Percentiles rank a stretch among this genome's conserved stretches.
phyloP scores from a whole-genome alignment of 2,113 vertebrate genomes.

The Zootoca vivipara region DNA sequence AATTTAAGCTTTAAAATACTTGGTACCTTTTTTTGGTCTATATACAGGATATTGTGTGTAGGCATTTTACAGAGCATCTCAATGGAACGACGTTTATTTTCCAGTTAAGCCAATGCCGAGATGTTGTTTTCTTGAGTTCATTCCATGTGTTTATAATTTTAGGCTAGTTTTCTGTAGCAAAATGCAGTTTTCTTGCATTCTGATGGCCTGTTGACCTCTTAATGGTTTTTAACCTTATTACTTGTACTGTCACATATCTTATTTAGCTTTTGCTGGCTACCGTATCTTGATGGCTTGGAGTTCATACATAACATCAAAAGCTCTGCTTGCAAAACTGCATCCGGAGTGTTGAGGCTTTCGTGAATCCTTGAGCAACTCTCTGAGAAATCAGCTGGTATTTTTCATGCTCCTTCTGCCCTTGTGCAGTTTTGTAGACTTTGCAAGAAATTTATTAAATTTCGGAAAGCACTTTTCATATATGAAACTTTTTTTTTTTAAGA shows the following conservation, averaged over 20 bases:
- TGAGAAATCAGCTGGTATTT: not conserved
- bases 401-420: not conserved
- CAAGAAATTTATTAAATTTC: not conserved
- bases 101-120: conserved; percentile 41
- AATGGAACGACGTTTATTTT: conserved; percentile 50
- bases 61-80: conserved; percentile 48
- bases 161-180: conserved; percentile 63
- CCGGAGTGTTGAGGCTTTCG: not conserved
- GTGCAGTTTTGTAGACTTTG: not conserved
- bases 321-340: conserved; percentile 23
- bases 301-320: not conserved
- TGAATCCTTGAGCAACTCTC: not conserved
- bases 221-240: conserved; percentile 47
- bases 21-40: conserved; percentile 43
- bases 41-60: conserved; percentile 15
- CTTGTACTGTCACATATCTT: conserved; percentile 55
- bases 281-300: not conserved
- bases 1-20: conserved; percentile 51
- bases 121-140: conserved; percentile 66
- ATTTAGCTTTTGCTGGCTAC: conserved; percentile 36
- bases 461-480: not conserved
- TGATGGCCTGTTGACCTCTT: conserved; percentile 37
- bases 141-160: conserved; percentile 70
- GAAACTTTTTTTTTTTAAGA: not conserved
- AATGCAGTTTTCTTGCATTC: conserved; percentile 47